Evolutionary conservation across 2,113 vertebrate genomes (phyloP).

Genomic region (Micronisus gabar): DNA sequence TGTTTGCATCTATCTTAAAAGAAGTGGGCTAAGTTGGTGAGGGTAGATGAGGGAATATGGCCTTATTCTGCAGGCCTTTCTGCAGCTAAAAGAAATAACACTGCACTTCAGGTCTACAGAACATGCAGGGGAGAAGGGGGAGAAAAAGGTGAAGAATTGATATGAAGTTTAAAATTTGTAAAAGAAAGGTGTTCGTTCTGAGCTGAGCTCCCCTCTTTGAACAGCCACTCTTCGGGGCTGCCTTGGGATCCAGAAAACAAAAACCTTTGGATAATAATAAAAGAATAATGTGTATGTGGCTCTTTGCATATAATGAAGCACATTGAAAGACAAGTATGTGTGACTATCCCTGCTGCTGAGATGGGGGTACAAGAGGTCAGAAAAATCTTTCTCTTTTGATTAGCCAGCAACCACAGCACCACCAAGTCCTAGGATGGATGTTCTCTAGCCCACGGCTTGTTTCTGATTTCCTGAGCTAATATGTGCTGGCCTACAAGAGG

Average conservation of each 20-base stretch:
- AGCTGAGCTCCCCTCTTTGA: neutral
- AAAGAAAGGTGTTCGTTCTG: neutral
- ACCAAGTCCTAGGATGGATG: neutral
- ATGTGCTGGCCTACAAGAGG: neutral
- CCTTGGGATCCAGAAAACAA: neutral
- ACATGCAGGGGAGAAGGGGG: rapidly evolving
- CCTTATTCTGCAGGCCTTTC: neutral
- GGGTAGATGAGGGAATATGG: neutral
- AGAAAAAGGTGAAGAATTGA: neutral
- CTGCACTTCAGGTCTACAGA: neutral
- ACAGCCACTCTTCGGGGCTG: neutral
- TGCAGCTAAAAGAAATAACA: neutral
- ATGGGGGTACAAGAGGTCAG: neutral
- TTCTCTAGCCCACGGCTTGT: neutral
- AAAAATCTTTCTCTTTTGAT: neutral
- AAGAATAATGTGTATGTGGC: neutral
- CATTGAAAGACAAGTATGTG: neutral
- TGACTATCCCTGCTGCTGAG: neutral
- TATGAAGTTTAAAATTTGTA: neutral
- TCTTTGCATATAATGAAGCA: neutral
- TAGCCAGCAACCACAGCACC: neutral
- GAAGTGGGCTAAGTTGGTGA: neutral
- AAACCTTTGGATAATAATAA: neutral
- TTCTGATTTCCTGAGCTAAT: neutral
- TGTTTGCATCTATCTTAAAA: neutral